These are phyloP conservation scores for Protosalanx chinensis DNA, from an alignment of 2,797 vertebrate species.

Conservation along the genomic window DNA sequence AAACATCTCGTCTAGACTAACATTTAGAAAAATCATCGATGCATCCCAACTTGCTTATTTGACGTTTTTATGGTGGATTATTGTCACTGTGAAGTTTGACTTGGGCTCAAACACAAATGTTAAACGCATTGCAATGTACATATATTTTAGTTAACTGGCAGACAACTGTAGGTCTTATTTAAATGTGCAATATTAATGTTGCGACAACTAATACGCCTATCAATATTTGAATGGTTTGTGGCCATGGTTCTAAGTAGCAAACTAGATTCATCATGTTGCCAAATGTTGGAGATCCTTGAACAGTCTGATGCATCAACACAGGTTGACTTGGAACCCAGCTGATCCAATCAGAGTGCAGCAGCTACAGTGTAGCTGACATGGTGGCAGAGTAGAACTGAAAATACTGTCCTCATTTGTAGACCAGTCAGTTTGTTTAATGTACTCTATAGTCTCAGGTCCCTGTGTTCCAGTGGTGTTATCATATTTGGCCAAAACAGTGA, in stretches of 20 bases:
- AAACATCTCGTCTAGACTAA: constrained; percentile 1
- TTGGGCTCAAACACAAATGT: too few relatives aligned
- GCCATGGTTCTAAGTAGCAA: constrained; percentile 18
- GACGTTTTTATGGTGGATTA: background rate
- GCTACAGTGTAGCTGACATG: constrained; percentile 22
- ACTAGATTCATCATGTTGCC: constrained; percentile 49
- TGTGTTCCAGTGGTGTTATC: constrained; percentile 56
- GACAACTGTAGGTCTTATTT: constrained; percentile 2
- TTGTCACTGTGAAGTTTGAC: background rate
- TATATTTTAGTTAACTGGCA: background rate
- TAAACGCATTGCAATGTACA: too few relatives aligned
- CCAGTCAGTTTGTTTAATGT: constrained; percentile 44
- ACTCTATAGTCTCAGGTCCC: constrained; percentile 39
- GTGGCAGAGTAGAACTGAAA: constrained; percentile 48
- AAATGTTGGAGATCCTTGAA: background rate
- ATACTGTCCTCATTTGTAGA: constrained; percentile 47
- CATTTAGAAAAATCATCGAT: constrained; percentile 16
- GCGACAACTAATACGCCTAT: background rate
- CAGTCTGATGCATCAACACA: constrained; percentile 4
- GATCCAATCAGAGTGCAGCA: constrained; percentile 64
- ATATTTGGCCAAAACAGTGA: constrained; percentile 61
- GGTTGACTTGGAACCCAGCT: constrained; percentile 21
- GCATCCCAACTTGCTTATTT: background rate
- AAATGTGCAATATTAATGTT: constrained; percentile 40
- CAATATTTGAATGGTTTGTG: constrained; percentile 2